phyloP scores from a whole-genome alignment of 2,113 vertebrate genomes.

The Camelus bactrianus region DNA sequence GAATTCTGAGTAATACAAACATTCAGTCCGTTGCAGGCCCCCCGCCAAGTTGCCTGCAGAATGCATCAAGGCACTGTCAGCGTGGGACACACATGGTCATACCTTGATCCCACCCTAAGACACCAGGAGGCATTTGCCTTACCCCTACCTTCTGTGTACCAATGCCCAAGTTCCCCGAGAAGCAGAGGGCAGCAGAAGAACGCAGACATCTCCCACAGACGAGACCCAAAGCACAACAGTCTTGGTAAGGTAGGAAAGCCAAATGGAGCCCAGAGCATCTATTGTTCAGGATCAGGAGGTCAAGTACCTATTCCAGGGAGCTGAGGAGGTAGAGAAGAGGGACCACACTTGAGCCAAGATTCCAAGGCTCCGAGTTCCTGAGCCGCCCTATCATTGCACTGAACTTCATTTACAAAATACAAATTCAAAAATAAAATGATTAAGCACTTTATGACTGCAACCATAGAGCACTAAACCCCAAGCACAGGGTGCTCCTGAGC shows the following conservation, averaged over 20 bases:
- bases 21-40: background rate
- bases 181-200: background rate
- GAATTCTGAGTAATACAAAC: background rate
- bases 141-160: background rate
- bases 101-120: background rate
- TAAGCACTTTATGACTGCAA: background rate
- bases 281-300: background rate
- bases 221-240: background rate
- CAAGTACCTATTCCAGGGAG: background rate
- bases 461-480: background rate
- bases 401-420: background rate
- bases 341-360: background rate
- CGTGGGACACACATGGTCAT: background rate
- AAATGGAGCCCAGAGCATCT: background rate
- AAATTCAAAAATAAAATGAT: background rate
- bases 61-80: background rate
- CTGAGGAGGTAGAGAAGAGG: no score
- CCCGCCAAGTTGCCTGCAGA: background rate
- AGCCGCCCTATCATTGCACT: rapidly evolving
- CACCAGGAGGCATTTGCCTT: background rate
- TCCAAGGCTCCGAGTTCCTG: background rate
- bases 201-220: background rate
- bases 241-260: background rate
- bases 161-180: background rate
- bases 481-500: background rate